Base-by-base conservation (phyloP, 2,113 vertebrate species). In the Monarcha castaneiventris region DNA sequence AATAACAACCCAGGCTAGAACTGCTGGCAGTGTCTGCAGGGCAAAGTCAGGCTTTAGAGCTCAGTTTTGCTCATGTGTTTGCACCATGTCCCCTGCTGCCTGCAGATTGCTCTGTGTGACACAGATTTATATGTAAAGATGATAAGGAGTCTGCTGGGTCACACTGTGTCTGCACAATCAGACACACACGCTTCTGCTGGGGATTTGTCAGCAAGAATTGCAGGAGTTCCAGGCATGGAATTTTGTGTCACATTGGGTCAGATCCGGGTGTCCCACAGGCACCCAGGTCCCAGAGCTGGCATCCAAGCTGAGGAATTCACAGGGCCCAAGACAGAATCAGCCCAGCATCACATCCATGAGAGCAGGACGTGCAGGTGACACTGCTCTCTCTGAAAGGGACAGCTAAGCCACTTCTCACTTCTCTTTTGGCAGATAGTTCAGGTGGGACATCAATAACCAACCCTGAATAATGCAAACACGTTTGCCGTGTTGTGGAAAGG, bases 381-480 rank as follows among this genome's bases (percentile, higher is more conserved):
- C 26, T 56, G 64, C n/a, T 17, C n/a, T 12, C 7, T 5, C 9
- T 6, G 32, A 22, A 13, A 72, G 46, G 64, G 37, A 43, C 66
- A 49, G 8, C n/a, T 10, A 4, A 27, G 10, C 19, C 48, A 67
- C 49, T 71, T 71, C 37, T 15, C 33, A 1, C 32, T 23, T 30
- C 8, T 49, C 29, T 26, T 66, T 15, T 7, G 33, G 29, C 37
- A 79, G 43, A 10, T 1, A 14, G 23, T 19, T 48, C 64, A 43
- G 18, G 23, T 51, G 43, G 74, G 76, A 84, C 7, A 2, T 8
- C 62, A 48, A 2, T 5, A 64, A 41, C 29, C 25, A 43, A 0
- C 30, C 32, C 22, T 25, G 37, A 62, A 37, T 3, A 49, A n/a
- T 1, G 27, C 41, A 33, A 32, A 48, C 0, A 4, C 6, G 0